Conservation (phyloP, 92 coral and sea anemone species). For the Metridium senile region DNA sequence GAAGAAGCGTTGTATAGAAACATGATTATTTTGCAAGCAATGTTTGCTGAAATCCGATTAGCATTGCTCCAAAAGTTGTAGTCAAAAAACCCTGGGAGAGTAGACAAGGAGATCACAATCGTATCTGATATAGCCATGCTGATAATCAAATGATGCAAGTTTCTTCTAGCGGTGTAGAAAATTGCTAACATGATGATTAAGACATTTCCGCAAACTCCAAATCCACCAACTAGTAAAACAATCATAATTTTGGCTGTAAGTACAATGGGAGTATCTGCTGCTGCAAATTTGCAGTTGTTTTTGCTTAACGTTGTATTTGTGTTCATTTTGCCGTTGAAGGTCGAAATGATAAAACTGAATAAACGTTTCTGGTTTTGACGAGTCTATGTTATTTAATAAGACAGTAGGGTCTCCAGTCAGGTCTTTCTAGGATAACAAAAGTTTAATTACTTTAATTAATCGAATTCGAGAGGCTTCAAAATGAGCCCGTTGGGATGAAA, state of each 20-base stretch:
- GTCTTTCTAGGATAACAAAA: neutral
- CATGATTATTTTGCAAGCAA: neutral
- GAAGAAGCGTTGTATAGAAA: no score
- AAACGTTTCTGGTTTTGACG: neutral
- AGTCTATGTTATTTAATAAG: neutral
- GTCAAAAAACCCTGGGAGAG: neutral
- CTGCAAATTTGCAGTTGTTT: neutral
- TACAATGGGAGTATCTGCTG: no score
- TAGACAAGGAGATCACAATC: neutral
- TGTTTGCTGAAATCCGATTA: neutral
- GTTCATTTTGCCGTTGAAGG: neutral
- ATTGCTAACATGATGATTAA: no score
- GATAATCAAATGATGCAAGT: no score
- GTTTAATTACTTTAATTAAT: neutral
- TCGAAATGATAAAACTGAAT: slow-evolving; percentile 24
- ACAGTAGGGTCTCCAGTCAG: neutral
- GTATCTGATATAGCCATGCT: no score
- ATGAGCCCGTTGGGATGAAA: no score
- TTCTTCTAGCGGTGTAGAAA: no score
- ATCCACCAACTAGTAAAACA: no score
- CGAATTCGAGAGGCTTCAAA: no score
- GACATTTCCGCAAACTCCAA: no score
- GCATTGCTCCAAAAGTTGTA: neutral
- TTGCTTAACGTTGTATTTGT: slow-evolving; percentile 5
- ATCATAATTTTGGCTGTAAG: no score